Evolutionary conservation across 2,113 vertebrate genomes (phyloP).

Genomic region (Brachyhypopomus occidentalis): DNA sequence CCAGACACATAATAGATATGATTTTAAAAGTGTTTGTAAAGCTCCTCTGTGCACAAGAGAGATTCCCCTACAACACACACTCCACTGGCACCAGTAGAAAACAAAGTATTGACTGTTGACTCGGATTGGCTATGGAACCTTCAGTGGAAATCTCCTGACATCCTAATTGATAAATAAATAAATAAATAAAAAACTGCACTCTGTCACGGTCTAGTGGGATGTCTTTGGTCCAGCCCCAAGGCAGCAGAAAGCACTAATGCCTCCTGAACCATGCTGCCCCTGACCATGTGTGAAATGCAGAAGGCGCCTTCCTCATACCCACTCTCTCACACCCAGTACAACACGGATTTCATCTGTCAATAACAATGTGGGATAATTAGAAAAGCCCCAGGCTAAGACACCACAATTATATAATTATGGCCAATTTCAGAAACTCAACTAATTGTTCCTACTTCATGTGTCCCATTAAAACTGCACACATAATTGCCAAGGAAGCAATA

Average conservation of each 20-base stretch:
- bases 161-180: too few species aligned
- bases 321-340: neutral
- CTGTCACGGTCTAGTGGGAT: conserved; percentile 37
- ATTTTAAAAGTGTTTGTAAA: neutral
- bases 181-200: neutral
- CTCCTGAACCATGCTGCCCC: neutral
- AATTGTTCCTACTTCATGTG: neutral
- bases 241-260: neutral
- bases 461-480: conserved; percentile 23
- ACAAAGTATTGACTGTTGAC: neutral
- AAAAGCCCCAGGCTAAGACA: conserved; percentile 36
- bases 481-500: neutral
- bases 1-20: neutral
- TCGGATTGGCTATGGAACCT: neutral
- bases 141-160: neutral
- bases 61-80: neutral
- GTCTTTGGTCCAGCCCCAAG: neutral
- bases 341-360: conserved; percentile 24
- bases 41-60: neutral
- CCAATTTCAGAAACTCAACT: conserved; percentile 13
- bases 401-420: conserved; percentile 22
- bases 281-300: neutral
- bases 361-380: conserved; percentile 48
- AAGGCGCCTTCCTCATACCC: neutral
- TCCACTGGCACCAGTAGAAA: neutral